Evolutionary conservation across 2,888 invertebrate genomes (phyloP), one percentile per base, ranked within the genome.

Genomic region (Aradus depressus): DNA sequence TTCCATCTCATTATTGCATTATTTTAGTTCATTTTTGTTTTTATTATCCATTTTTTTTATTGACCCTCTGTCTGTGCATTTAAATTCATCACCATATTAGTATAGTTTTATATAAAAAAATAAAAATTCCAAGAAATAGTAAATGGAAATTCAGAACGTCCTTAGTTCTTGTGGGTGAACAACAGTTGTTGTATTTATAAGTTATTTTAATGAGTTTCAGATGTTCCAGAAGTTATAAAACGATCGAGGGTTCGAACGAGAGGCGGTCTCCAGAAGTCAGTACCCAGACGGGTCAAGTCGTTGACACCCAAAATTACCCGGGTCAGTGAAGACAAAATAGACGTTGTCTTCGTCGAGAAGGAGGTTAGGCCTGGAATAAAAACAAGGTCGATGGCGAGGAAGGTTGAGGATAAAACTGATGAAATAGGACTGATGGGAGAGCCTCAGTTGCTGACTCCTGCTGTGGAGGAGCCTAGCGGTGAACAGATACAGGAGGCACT

Each of bases 161-260:
- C 31, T 28, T 28, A 28, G 8, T 28, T 10, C 10, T 28, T 28
- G 10, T 28, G 10, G 10, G 10, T 28, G 6, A 10, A 10, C 31
- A 28, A 10, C 31, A 10, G 6, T 28, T 10, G 8, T 10, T 10
- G 10, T 10, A 28, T 28, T 28, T 28, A 28, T 10, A 28, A 25
- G 14, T 21, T 14, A 28, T 16, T 25, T 43, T 26, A 31, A 31
- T 44, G n/a, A n/a, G n/a, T 44, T 43, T 16, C 25, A 44, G 44
- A 31, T 31, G 32, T 31, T 16, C 43, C 42, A 19, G 51, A 42
- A 34, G 12, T 26, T 14, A 21, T 51, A 2, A 51, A 51, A 22
- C 23, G 32, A 14, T 31, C 51, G 31, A 37, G 50, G 44, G 53
- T 50, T 28, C 48, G 53, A 6, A 56, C 53, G 1, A 47, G 55